A percentile compares a stretch with the other conserved stretches of the same genome.
These are phyloP conservation scores for Plebejus anna DNA, from an alignment of 2,888 invertebrate species.

Conservation along the genomic window DNA sequence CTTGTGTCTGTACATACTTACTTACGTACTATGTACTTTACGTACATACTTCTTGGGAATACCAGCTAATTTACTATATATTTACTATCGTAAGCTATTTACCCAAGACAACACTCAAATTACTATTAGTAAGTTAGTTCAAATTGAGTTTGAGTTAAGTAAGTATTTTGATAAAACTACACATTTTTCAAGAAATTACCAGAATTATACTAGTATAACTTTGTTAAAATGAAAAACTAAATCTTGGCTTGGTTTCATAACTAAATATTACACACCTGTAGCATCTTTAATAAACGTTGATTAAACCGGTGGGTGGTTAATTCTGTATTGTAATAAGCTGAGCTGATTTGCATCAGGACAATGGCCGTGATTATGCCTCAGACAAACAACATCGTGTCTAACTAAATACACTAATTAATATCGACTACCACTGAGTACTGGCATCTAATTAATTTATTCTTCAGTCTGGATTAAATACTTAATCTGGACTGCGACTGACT, in stretches of 20 bases:
- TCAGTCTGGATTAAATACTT: background rate
- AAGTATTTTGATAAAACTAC: too few relatives aligned
- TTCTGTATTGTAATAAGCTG: slow-evolving; percentile 6
- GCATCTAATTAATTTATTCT: background rate
- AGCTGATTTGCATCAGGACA: slow-evolving; percentile 12
- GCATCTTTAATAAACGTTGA: slow-evolving; percentile 13
- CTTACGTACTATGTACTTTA: too few relatives aligned
- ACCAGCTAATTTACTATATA: too few relatives aligned
- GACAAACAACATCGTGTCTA: background rate
- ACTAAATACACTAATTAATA: slow-evolving; percentile 6
- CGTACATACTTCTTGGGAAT: too few relatives aligned
- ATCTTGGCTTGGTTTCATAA: background rate
- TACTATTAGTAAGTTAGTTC: too few relatives aligned
- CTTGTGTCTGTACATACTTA: too few relatives aligned
- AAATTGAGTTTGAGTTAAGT: too few relatives aligned
- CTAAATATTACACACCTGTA: background rate
- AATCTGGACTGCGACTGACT: background rate
- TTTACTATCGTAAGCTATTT: too few relatives aligned
- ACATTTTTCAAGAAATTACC: too few relatives aligned
- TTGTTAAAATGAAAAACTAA: background rate
- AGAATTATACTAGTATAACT: background rate
- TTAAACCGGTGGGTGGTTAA: slow-evolving; percentile 4
- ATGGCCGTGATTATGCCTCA: background rate
- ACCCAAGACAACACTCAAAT: too few relatives aligned
- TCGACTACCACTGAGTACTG: background rate